Conservation (phyloP, 2,888 invertebrate species). For the Papilio elwesi region DNA sequence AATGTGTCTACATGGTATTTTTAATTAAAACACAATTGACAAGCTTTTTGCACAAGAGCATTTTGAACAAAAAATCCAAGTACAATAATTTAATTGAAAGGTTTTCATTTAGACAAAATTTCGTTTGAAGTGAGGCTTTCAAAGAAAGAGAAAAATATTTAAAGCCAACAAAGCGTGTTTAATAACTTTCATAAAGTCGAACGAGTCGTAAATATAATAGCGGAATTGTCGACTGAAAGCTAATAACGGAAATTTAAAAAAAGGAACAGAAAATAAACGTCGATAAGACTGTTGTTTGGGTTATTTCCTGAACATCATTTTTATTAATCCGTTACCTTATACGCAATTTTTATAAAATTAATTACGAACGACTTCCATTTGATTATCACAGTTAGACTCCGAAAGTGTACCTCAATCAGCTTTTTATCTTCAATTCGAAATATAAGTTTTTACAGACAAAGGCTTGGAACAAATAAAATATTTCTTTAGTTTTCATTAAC, state of each 20-base stretch:
- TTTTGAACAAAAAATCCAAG: slow-evolving; percentile 11
- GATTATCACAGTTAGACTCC: no score
- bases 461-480: not conserved
- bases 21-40: no score
- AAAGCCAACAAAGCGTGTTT: slow-evolving; percentile 33
- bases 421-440: not conserved
- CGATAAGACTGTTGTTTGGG: not conserved
- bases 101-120: slow-evolving; percentile 30
- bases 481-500: not conserved
- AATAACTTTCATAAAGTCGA: slow-evolving; percentile 35
- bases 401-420: no score
- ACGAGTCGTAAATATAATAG: slow-evolving; percentile 30
- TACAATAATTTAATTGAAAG: slow-evolving; percentile 25
- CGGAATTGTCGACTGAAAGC: slow-evolving; percentile 20
- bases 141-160: slow-evolving; percentile 27
- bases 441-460: not conserved
- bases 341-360: no score
- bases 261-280: slow-evolving; percentile 4
- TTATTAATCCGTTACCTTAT: not conserved
- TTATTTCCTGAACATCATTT: not conserved
- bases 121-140: slow-evolving; percentile 22
- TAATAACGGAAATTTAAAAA: slow-evolving; percentile 35
- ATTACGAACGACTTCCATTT: no score
- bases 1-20: no score
- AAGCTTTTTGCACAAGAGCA: no score